Evolutionary conservation across 2,888 invertebrate genomes (phyloP).

Genomic region (Teleogryllus oceanicus): DNA sequence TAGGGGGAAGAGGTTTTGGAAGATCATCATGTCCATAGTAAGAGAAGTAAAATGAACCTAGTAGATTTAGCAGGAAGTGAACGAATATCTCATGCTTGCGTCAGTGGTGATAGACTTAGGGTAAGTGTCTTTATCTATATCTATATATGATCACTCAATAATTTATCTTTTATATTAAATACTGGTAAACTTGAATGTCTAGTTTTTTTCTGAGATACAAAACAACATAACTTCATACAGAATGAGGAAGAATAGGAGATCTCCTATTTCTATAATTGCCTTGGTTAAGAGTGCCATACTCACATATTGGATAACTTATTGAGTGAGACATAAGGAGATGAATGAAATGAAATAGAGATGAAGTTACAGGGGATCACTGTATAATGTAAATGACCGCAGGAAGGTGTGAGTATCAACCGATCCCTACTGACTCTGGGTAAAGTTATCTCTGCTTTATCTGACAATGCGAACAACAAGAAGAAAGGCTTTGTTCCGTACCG

Average conservation of each 20-base stretch:
- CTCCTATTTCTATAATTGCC: no score
- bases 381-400: conserved; percentile 47
- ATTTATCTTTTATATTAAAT: not conserved
- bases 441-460: conserved; percentile 72
- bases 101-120: conserved; percentile 63
- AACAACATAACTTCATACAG: not conserved
- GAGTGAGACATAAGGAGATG: no score
- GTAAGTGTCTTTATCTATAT: conserved; percentile 43
- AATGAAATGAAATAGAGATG: no score
- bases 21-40: conserved; percentile 44
- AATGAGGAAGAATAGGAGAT: no score
- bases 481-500: conserved; percentile 70
- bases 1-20: not conserved
- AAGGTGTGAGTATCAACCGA: conserved; percentile 71
- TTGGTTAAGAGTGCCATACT: no score
- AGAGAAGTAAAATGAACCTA: conserved; percentile 70
- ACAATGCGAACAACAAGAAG: conserved; percentile 51
- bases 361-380: no score
- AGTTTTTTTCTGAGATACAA: not conserved
- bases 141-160: not conserved
- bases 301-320: no score
- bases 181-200: not conserved
- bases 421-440: conserved; percentile 74
- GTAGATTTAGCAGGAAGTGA: conserved; percentile 82
- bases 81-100: conserved; percentile 61